Conservation (phyloP, 1,140 invertebrate species). For the Hyles vespertilio region DNA sequence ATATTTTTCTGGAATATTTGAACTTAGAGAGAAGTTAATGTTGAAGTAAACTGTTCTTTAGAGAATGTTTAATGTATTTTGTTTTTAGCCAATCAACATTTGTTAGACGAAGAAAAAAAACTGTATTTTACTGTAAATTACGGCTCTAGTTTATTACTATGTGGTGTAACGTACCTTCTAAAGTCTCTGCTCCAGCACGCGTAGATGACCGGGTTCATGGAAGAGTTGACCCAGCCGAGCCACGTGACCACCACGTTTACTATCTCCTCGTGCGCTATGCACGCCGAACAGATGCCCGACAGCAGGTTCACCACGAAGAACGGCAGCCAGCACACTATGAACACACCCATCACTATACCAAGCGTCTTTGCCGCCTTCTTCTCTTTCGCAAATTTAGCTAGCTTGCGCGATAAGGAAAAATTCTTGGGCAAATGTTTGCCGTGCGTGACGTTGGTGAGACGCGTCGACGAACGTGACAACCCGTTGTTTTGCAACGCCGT, state of each 20-base stretch:
- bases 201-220: constrained; percentile 98
- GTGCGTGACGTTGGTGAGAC: constrained; percentile 67
- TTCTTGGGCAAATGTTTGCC: constrained; percentile 83
- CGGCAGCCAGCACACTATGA: constrained; percentile 98
- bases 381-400: constrained; percentile 95
- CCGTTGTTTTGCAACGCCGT: constrained; percentile 86
- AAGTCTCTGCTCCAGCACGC: constrained; percentile 98
- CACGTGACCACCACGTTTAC: constrained; percentile 96
- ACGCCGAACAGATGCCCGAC: constrained; percentile 91
- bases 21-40: too few species aligned
- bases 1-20: too few species aligned
- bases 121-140: too few species aligned
- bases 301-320: constrained; percentile 98
- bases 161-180: constrained; percentile 82
- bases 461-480: constrained; percentile 78
- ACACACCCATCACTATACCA: constrained; percentile 98
- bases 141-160: too few species aligned
- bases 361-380: constrained; percentile 97
- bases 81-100: too few species aligned
- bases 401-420: constrained; percentile 91
- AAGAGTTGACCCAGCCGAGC: constrained; percentile 99
- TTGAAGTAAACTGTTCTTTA: too few species aligned
- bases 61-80: too few species aligned
- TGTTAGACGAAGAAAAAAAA: too few species aligned
- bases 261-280: constrained; percentile 91